Conservation (phyloP, 2,113 vertebrate species). For the Podarcis raffonei region DNA sequence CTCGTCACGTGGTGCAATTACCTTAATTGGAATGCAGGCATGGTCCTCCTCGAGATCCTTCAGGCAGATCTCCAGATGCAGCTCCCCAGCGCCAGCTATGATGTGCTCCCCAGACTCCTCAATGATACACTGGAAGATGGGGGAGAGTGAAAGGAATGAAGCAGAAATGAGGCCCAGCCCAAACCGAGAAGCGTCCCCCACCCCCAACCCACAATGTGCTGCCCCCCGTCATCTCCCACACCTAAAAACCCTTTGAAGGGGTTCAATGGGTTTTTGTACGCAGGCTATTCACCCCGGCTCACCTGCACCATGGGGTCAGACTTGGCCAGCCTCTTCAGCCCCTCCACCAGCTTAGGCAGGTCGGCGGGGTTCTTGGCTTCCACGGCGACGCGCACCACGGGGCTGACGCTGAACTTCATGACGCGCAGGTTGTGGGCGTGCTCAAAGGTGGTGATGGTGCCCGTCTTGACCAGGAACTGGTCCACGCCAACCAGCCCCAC, state of each 20-base stretch:
- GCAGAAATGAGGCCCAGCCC: too few relatives aligned
- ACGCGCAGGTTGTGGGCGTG: slow-evolving; percentile 95
- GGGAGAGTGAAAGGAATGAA: neutral
- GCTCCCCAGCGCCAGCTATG: slow-evolving; percentile 91
- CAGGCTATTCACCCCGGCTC: neutral
- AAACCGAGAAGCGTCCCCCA: too few relatives aligned
- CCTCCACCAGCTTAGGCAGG: slow-evolving; percentile 95
- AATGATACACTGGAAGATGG: slow-evolving; percentile 85
- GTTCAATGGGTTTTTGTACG: fast-evolving
- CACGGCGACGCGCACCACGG: slow-evolving; percentile 92
- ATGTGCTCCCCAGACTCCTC: slow-evolving; percentile 98
- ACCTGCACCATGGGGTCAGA: slow-evolving; percentile 97
- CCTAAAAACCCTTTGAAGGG: too few relatives aligned
- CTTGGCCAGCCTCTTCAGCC: slow-evolving; percentile 92
- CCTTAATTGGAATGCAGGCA: slow-evolving; percentile 95
- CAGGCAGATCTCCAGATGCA: slow-evolving; percentile 95
- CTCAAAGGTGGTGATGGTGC: slow-evolving; percentile 94
- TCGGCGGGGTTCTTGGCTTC: slow-evolving; percentile 94
- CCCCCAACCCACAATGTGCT: too few relatives aligned
- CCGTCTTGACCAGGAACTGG: slow-evolving; percentile 94
- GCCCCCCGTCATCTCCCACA: too few relatives aligned
- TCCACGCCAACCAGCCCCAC: slow-evolving; percentile 95
- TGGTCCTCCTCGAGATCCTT: slow-evolving; percentile 97
- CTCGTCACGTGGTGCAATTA: slow-evolving; percentile 40
- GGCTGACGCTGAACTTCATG: slow-evolving; percentile 98